Percentiles rank a stretch among this genome's conserved stretches.
These are phyloP conservation scores for Sanderia malayensis DNA, from an alignment of 30 jellyfish, hydroid and myxozoan genomes.

Conservation along the genomic window DNA sequence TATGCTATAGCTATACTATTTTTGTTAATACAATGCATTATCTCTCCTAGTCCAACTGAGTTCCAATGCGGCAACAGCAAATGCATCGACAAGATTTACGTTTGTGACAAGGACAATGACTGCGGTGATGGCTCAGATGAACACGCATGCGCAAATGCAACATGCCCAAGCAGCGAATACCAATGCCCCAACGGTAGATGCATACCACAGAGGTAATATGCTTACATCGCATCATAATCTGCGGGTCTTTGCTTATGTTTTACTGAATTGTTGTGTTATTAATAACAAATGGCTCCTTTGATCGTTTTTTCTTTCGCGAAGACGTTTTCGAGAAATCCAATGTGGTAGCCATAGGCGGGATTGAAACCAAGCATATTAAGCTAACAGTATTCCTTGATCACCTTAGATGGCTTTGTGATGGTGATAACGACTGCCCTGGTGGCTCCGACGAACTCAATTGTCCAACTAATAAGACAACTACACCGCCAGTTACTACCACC, in stretches of 20 bases:
- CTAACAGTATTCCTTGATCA: no score
- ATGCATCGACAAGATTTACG: constrained; percentile 36
- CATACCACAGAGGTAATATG: constrained; percentile 48
- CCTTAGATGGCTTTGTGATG: constrained; percentile 71
- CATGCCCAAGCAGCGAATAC: constrained; percentile 51
- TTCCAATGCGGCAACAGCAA: constrained; percentile 69
- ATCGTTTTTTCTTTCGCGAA: no score
- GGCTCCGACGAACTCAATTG: constrained; percentile 76
- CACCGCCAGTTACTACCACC: no score
- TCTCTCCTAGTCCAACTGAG: constrained; percentile 45
- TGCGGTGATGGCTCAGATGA: constrained; percentile 78
- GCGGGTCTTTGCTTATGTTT: no score
- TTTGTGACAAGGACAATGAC: constrained; percentile 75
- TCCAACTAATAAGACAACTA: constrained; percentile 48
- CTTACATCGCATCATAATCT: no score
- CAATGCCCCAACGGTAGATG: constrained; percentile 74
- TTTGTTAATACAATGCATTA: no score
- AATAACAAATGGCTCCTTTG: no score
- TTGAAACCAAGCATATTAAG: no score
- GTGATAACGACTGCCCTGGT: constrained; percentile 68
- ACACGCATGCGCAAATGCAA: constrained; percentile 35
- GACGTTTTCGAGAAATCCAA: no score
- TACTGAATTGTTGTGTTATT: no score
- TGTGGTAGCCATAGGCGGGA: no score
- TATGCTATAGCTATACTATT: no score